Percentiles rank a stretch among this genome's conserved stretches.
Conservation (phyloP, 64 coral and sea anemone species). For the Montipora cactus region DNA sequence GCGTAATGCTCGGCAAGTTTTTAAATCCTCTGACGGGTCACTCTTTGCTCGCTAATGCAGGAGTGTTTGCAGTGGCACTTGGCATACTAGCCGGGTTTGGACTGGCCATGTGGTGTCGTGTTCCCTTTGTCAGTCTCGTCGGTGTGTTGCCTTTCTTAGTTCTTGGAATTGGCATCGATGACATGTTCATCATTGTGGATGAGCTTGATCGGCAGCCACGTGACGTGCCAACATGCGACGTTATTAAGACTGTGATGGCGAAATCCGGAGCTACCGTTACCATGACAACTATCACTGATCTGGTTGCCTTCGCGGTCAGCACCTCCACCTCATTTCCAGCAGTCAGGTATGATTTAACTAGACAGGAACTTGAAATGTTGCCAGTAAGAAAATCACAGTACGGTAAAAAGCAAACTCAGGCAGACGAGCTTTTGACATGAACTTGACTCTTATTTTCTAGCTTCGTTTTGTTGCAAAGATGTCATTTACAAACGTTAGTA, state of each 20-base stretch:
- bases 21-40: slow-evolving; percentile 35
- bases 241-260: slow-evolving; percentile 4
- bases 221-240: neutral
- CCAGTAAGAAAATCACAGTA: too few species aligned
- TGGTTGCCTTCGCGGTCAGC: slow-evolving; percentile 38
- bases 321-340: slow-evolving; percentile 10
- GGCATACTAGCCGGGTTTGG: slow-evolving; percentile 48
- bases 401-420: too few species aligned
- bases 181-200: slow-evolving; percentile 50
- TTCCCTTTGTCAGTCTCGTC: slow-evolving; percentile 30
- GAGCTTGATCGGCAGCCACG: slow-evolving; percentile 16
- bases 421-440: too few species aligned
- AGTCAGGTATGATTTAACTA: neutral
- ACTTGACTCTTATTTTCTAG: too few species aligned
- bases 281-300: slow-evolving; percentile 37
- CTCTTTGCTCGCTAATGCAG: neutral
- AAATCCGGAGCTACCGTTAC: slow-evolving; percentile 5
- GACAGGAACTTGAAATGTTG: neutral
- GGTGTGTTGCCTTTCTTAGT: slow-evolving; percentile 23
- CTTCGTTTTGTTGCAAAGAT: too few species aligned
- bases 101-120: neutral
- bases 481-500: too few species aligned
- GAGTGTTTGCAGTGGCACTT: slow-evolving; percentile 33
- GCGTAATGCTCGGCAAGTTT: neutral
- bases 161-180: slow-evolving; percentile 18